Conservation (phyloP, 1,140 invertebrate genomes). For the Anastatus disparis region DNA sequence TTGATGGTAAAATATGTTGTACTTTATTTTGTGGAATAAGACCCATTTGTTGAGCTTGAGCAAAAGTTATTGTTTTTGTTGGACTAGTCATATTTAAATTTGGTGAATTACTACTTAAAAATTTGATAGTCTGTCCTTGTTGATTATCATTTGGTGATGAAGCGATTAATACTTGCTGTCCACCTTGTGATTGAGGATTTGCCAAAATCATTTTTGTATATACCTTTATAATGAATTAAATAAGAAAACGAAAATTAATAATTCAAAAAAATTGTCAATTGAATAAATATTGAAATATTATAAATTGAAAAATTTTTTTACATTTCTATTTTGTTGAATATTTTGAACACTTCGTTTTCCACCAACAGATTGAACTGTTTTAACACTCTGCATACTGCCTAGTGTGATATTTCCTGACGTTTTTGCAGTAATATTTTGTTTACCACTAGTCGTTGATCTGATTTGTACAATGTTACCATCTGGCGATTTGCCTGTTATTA, state of each 20-base stretch:
- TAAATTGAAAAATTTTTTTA: constrained; percentile 43
- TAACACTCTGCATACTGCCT: constrained; percentile 57
- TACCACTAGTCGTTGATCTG: constrained; percentile 51
- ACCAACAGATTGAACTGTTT: constrained; percentile 52
- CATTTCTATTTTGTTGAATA: constrained; percentile 58
- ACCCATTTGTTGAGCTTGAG: constrained; percentile 77
- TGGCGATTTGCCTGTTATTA: constrained; percentile 63
- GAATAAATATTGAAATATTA: background rate
- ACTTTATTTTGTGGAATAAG: constrained; percentile 68
- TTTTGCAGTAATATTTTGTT: constrained; percentile 43
- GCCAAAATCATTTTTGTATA: constrained; percentile 73
- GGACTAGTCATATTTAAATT: constrained; percentile 62
- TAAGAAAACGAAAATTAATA: constrained; percentile 8
- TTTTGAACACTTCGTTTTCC: constrained; percentile 58
- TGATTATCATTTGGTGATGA: constrained; percentile 58
- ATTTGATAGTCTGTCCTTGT: constrained; percentile 58
- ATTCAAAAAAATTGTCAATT: background rate
- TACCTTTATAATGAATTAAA: constrained; percentile 51
- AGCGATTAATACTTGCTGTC: constrained; percentile 59
- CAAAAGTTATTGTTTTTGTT: constrained; percentile 77
- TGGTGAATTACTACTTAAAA: constrained; percentile 54
- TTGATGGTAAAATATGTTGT: constrained; percentile 67
- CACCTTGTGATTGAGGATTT: constrained; percentile 61
- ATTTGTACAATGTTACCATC: constrained; percentile 65
- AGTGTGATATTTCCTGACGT: constrained; percentile 56